Base-by-base conservation (phyloP, 2,113 vertebrate genomes). In the Azemiops feae region DNA sequence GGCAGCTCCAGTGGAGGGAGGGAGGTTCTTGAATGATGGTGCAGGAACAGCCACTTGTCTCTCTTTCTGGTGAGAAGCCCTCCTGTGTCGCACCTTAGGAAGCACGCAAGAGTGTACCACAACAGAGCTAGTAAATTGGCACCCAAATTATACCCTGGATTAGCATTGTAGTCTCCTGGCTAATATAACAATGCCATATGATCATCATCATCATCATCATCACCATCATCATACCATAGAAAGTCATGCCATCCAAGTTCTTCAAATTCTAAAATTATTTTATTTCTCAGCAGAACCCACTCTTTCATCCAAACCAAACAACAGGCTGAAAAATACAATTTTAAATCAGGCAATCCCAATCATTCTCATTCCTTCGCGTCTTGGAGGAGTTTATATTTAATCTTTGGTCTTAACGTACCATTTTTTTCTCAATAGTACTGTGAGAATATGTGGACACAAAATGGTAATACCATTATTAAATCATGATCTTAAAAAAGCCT, bases 401-500 rank as follows among this genome's bases (percentile, higher is more conserved):
- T 18, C 64, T 34, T 74, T 18, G 64, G 14, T n/a, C 34, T 74
- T 74, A 74, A 34, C 4, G n/a, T 74, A n/a, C n/a, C n/a, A 2
- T 81, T 57, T 88, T 88, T n/a, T 81, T 47, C 25, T 43, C 5
- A 92, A 92, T 22, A 81, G 25, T 16, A 81, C 23, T 11, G 7
- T 43, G 43, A 85, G 53, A 89, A 47, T 45, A 30, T 85, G n/a
- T 87, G 69, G 39, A 39, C 27, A 57, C 69, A 90, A 47, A 92
- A 87, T 43, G 39, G 52, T 39, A 88, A 25, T 92, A 74, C 39
- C 39, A 43, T 85, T 60, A n/a, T 90, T 93, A 90, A 57, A 58
- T 60, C 30, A 86, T 92, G 34, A 90, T 34, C 55, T 86, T 88
- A 55, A 86, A 93, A 87, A 52, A 90, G 50, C 22, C 86, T 90